phyloP scores from a whole-genome alignment of 1,140 invertebrate species.

The Drosophila yakuba region DNA sequence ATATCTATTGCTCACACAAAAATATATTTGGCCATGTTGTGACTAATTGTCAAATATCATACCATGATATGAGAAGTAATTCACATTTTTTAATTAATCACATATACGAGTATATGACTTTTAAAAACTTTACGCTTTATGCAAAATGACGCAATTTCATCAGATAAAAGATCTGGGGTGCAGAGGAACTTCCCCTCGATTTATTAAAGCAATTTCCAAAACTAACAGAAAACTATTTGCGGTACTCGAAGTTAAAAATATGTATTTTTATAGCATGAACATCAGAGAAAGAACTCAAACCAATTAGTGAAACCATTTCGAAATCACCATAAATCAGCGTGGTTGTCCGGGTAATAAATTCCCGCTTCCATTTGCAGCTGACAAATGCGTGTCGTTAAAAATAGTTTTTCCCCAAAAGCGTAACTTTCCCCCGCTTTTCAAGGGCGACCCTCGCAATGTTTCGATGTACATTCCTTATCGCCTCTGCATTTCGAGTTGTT shows the following conservation, averaged over 20 bases:
- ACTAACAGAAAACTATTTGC: slow-evolving; percentile 16
- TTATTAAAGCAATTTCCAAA: neutral
- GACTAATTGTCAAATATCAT: too few relatives aligned
- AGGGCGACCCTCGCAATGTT: slow-evolving; percentile 30
- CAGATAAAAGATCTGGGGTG: too few relatives aligned
- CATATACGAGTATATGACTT: too few relatives aligned
- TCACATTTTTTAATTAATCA: neutral
- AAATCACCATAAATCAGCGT: slow-evolving; percentile 39
- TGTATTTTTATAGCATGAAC: slow-evolving; percentile 17
- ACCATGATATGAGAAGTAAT: neutral
- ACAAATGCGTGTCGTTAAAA: slow-evolving; percentile 45
- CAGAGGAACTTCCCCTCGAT: too few relatives aligned
- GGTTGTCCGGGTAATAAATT: slow-evolving; percentile 29
- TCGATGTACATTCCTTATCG: slow-evolving; percentile 36
- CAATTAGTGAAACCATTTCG: slow-evolving; percentile 42
- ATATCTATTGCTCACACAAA: neutral
- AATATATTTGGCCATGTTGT: neutral
- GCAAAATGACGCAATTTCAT: too few relatives aligned
- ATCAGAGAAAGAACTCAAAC: slow-evolving; percentile 23
- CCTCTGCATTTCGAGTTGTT: slow-evolving; percentile 20
- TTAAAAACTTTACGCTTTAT: too few relatives aligned
- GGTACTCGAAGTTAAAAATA: slow-evolving; percentile 8
- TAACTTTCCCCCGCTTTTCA: slow-evolving; percentile 24
- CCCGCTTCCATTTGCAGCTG: slow-evolving; percentile 42
- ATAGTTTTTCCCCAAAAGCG: slow-evolving; percentile 22